Conservation (phyloP, 2,113 vertebrate genomes). For the Theropithecus gelada region DNA sequence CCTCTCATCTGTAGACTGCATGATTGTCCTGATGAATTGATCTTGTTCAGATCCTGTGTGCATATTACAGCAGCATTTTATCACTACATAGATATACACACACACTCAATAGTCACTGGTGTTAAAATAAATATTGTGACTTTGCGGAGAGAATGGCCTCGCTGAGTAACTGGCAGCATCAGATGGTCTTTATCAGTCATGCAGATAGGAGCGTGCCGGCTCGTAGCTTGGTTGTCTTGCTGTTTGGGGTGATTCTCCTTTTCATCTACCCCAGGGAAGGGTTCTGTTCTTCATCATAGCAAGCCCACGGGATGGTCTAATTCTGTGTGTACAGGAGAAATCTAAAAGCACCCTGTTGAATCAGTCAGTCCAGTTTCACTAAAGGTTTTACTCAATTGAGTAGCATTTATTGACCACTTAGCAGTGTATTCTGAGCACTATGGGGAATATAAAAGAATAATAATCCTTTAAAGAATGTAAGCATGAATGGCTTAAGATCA, state of each 20-base stretch:
- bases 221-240: conserved; percentile 5
- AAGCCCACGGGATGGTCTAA: background rate
- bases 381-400: background rate
- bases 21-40: conserved; percentile 66
- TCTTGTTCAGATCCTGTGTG: conserved; percentile 70
- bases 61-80: conserved; percentile 70
- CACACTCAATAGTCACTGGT: conserved; percentile 76
- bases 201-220: conserved; percentile 34
- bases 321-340: background rate
- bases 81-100: conserved; percentile 73
- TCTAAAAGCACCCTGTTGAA: background rate
- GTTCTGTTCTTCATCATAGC: conserved; percentile 69
- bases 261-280: background rate
- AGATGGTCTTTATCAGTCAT: conserved; percentile 68
- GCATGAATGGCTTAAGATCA: background rate
- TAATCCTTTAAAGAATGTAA: background rate
- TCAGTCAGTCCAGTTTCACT: background rate
- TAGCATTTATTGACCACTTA: background rate
- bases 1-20: conserved; percentile 37
- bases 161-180: conserved; percentile 29
- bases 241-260: conserved; percentile 20
- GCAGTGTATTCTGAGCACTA: background rate
- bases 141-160: conserved; percentile 68
- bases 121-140: conserved; percentile 82
- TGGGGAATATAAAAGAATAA: background rate